Evolutionary conservation across 2,888 invertebrate genomes (phyloP).

Genomic region (Tricholauxania praeusta): DNA sequence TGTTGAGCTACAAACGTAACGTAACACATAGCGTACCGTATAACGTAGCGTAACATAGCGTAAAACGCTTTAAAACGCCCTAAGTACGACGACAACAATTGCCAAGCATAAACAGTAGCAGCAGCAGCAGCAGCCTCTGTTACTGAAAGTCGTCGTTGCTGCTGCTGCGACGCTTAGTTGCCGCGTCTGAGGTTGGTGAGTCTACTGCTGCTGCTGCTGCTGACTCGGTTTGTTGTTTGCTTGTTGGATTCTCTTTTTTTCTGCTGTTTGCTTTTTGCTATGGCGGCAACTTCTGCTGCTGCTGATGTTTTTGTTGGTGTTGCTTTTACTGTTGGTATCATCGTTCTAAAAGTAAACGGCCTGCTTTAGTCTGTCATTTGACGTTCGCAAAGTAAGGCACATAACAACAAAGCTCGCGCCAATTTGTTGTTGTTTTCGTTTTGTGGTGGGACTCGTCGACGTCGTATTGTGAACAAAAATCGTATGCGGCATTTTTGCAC

Average conservation of each 20-base stretch:
- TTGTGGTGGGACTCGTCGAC: conserved; percentile 4
- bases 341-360: conserved; percentile 64
- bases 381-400: conserved; percentile 60
- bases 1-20: conserved; percentile 17
- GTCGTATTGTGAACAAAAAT: not conserved
- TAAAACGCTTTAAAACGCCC: not conserved
- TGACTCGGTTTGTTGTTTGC: not conserved
- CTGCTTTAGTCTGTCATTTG: conserved; percentile 67
- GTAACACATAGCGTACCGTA: not conserved
- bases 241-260: too few species aligned
- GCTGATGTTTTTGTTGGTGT: conserved; percentile 37
- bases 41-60: conserved; percentile 20
- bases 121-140: not conserved
- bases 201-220: not conserved
- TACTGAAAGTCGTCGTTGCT: not conserved
- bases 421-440: conserved; percentile 20
- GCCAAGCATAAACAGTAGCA: not conserved
- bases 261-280: conserved; percentile 3
- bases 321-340: conserved; percentile 33
- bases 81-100: not conserved
- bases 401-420: conserved; percentile 43
- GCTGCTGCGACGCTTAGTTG: not conserved
- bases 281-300: conserved; percentile 46
- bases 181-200: not conserved
- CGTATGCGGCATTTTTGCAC: too few species aligned